phyloP scores from a whole-genome alignment of 2,797 vertebrate species.

The Avahi laniger region DNA sequence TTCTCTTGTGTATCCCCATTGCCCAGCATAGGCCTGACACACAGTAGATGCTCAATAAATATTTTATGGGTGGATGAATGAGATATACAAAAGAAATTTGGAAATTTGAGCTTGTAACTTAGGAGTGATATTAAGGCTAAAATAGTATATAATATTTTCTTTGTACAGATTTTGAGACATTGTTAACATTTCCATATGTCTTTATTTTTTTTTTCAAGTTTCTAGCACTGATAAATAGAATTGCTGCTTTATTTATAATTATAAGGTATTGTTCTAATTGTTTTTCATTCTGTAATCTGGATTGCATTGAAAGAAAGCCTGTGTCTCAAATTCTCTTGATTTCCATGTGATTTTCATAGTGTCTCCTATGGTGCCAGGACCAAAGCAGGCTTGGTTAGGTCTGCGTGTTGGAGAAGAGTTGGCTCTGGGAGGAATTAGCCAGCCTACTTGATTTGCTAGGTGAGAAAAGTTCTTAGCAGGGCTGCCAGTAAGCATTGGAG shows the following conservation, averaged over 20 bases:
- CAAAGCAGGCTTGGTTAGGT: neutral
- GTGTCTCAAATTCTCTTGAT: neutral
- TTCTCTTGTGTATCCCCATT: neutral
- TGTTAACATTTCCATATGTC: neutral
- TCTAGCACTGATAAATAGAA: neutral
- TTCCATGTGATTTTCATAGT: neutral
- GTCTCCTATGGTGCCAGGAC: neutral
- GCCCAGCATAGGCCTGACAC: neutral
- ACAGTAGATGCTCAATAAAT: neutral
- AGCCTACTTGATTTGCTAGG: neutral
- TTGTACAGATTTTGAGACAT: neutral
- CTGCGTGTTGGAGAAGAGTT: neutral
- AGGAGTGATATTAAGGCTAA: neutral
- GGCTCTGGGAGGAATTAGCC: neutral
- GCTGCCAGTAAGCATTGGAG: neutral
- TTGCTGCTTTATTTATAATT: neutral
- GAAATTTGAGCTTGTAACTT: neutral
- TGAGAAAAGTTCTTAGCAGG: neutral
- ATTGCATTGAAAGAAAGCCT: neutral
- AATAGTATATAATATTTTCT: neutral
- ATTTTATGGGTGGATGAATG: neutral
- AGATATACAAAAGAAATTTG: constrained; percentile 7
- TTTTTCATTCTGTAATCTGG: neutral
- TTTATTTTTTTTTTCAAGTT: neutral
- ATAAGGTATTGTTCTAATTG: neutral